These are phyloP conservation scores for Agrypnus murinus DNA, from an alignment of 2,888 invertebrate genomes.

Conservation along the genomic window DNA sequence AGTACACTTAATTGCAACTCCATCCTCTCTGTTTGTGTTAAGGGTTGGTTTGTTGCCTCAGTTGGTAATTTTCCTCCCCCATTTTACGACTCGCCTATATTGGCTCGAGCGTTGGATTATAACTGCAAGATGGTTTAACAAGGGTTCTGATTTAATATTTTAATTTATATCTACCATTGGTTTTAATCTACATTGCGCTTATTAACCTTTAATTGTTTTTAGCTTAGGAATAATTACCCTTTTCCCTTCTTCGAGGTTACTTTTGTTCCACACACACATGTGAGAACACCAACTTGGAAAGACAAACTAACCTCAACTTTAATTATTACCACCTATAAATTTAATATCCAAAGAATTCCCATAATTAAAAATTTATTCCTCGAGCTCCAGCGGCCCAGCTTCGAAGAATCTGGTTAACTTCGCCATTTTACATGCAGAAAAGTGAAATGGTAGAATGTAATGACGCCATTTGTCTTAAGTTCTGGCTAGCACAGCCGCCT, in stretches of 20 bases:
- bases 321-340: too few relatives aligned
- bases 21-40: slow-evolving; percentile 34
- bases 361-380: slow-evolving; percentile 40
- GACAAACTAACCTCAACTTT: too few relatives aligned
- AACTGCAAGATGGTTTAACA: slow-evolving; percentile 39
- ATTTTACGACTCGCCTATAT: slow-evolving; percentile 29
- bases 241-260: too few relatives aligned
- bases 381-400: background rate
- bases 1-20: slow-evolving; percentile 43
- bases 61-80: slow-evolving; percentile 30
- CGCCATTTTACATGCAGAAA: slow-evolving; percentile 22
- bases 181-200: slow-evolving; percentile 36
- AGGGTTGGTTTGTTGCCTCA: slow-evolving; percentile 36
- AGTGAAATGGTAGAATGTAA: slow-evolving; percentile 44
- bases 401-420: background rate
- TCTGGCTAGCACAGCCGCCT: slow-evolving; percentile 44
- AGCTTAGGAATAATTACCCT: background rate
- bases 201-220: slow-evolving; percentile 29
- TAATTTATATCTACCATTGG: slow-evolving; percentile 40
- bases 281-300: too few relatives aligned
- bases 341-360: slow-evolving; percentile 19
- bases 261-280: too few relatives aligned
- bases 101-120: slow-evolving; percentile 37
- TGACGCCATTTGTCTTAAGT: slow-evolving; percentile 46
- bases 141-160: slow-evolving; percentile 43